Base-by-base conservation (phyloP, 2,113 vertebrate genomes). In the Theropithecus gelada region DNA sequence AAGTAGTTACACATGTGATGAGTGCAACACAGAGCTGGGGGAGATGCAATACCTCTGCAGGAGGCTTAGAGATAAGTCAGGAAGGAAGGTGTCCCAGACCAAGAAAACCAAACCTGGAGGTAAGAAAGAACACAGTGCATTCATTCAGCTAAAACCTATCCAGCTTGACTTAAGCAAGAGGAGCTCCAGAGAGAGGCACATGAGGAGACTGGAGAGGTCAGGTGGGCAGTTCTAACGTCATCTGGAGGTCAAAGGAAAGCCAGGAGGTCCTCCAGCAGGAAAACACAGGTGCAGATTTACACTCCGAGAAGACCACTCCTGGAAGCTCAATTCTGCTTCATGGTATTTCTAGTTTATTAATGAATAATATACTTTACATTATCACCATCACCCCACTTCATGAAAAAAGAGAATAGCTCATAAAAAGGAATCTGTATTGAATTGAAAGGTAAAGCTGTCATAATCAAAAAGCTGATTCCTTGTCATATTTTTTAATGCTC, bases 401-500 rank as follows among this genome's bases (percentile, higher is more conserved):
- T 38, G 22, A 64, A 38, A 23, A 2, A 78, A n/a, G n/a, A 35
- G 11, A 80, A 52, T 79, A n/a, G 0, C 73, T 81, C 50, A 22
- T 20, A 25, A 35, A 68, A 89, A 35, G 79, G 48, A 90, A 70
- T 95, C n/a, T 96, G 75, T 93, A 98, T 97, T 96, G 59, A 83
- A 73, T 79, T 94, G 40, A 97, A 93, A 94, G 89, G 86, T 97
- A 96, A 72, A 94, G 90, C 45, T 97, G 10, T 84, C 61, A 98
- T 96, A 85, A 84, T 61, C 27, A 78, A 93, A 92, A 98, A 93
- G 79, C 82, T 94, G 57, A 97, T 97, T 96, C 83, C 20, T 45
- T 97, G 98, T 97, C 55, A 17, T 75, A 55, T 70, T 96, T 97
- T 97, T 94, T 87, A 95, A 97, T 97, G 75, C 93, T 96, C 96